Evolutionary conservation across 2,888 invertebrate genomes (phyloP).

Genomic region (Barypeithes pellucidus): DNA sequence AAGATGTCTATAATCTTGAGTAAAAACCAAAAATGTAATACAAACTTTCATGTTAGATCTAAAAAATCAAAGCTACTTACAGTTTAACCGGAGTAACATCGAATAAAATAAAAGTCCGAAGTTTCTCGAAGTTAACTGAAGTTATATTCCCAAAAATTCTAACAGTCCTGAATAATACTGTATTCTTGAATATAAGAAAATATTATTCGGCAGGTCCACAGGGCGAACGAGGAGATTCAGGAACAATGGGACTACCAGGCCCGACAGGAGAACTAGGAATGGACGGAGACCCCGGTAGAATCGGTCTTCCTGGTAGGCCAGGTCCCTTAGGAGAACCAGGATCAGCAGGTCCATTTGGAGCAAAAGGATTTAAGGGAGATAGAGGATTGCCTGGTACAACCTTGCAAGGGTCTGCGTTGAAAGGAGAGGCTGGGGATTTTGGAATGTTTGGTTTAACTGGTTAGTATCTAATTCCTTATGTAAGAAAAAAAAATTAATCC

Average conservation of each 20-base stretch:
- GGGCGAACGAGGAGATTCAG: constrained; percentile 74
- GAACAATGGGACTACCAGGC: constrained; percentile 61
- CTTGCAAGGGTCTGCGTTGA: constrained; percentile 67
- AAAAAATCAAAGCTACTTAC: too few species aligned
- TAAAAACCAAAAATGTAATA: too few species aligned
- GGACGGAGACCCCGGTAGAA: constrained; percentile 80
- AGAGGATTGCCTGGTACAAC: constrained; percentile 71
- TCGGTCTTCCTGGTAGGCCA: constrained; percentile 73
- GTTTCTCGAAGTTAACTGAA: too few species aligned
- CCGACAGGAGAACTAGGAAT: constrained; percentile 83
- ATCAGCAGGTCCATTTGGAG: constrained; percentile 72
- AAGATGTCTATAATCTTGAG: too few species aligned
- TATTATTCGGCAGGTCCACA: constrained; percentile 65
- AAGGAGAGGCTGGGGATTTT: constrained; percentile 73
- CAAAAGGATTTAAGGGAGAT: constrained; percentile 72
- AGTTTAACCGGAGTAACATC: too few species aligned
- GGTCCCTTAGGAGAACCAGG: constrained; percentile 76
- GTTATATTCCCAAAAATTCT: too few species aligned
- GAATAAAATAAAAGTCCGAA: too few species aligned
- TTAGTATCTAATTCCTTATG: constrained; percentile 1
- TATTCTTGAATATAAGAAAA: too few species aligned
- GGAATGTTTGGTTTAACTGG: constrained; percentile 74
- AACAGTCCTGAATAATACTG: too few species aligned
- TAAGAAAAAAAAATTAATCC: too few species aligned
- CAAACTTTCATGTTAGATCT: too few species aligned